Conservation (phyloP, 2,113 vertebrate species). For the Stictonetta naevosa region DNA sequence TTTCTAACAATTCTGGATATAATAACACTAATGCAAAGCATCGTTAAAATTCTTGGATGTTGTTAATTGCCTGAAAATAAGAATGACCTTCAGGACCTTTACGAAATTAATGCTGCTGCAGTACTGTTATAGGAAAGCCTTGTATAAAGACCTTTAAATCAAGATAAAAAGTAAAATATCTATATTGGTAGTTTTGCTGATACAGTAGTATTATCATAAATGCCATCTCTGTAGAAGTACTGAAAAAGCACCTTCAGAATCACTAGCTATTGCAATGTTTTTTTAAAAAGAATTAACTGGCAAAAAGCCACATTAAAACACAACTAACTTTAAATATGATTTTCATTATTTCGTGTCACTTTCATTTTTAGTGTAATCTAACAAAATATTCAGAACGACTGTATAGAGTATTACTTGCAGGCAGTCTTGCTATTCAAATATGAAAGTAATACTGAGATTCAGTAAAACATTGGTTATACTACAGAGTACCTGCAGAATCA, state of each 20-base stretch:
- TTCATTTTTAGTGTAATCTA: slow-evolving; percentile 73
- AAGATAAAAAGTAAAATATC: slow-evolving; percentile 44
- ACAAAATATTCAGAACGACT: slow-evolving; percentile 60
- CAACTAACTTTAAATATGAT: slow-evolving; percentile 52
- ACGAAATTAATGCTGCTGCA: slow-evolving; percentile 33
- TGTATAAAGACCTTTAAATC: slow-evolving; percentile 64
- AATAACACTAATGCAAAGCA: slow-evolving; percentile 31
- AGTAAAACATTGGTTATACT: slow-evolving; percentile 11
- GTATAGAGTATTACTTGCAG: slow-evolving; percentile 51
- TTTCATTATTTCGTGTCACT: slow-evolving; percentile 68
- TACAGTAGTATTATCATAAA: slow-evolving; percentile 31
- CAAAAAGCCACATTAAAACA: slow-evolving; percentile 72
- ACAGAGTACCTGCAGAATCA: slow-evolving; percentile 51
- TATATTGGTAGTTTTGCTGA: slow-evolving; percentile 53
- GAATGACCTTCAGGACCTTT: slow-evolving; percentile 54
- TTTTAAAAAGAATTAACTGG: slow-evolving; percentile 53
- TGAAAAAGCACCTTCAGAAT: slow-evolving; percentile 56
- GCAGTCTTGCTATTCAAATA: neutral
- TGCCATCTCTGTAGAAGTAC: neutral
- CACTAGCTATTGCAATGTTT: slow-evolving; percentile 33
- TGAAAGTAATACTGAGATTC: slow-evolving; percentile 60
- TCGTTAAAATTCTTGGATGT: slow-evolving; percentile 30
- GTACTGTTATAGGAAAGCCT: neutral
- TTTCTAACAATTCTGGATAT: slow-evolving; percentile 62
- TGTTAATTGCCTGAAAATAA: slow-evolving; percentile 60